Percentiles rank a stretch among this genome's conserved stretches.
phyloP scores from a whole-genome alignment of 2,888 invertebrate genomes.

The Agelastica alni region DNA sequence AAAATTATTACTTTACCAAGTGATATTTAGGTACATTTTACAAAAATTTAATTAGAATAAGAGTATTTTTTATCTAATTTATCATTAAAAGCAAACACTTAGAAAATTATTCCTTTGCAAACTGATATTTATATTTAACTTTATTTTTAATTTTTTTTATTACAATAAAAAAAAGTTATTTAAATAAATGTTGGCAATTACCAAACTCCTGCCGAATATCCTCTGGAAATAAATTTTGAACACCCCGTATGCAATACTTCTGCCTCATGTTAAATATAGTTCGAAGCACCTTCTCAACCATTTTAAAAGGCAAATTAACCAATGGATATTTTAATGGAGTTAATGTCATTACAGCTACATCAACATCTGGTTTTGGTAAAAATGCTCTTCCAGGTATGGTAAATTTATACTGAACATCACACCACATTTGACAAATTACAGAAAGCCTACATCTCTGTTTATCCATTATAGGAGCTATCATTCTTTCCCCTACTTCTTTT shows the following conservation, averaged over 20 bases:
- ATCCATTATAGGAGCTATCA: slow-evolving; percentile 73
- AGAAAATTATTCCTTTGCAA: too few species aligned
- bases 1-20: too few species aligned
- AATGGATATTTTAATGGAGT: slow-evolving; percentile 77
- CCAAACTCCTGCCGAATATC: slow-evolving; percentile 68
- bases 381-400: slow-evolving; percentile 88
- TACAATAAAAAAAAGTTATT: too few species aligned
- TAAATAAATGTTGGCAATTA: too few species aligned
- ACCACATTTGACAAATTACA: slow-evolving; percentile 94
- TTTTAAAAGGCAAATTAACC: slow-evolving; percentile 72
- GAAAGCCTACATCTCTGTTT: slow-evolving; percentile 82
- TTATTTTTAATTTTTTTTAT: too few species aligned
- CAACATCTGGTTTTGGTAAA: slow-evolving; percentile 93
- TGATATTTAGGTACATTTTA: too few species aligned
- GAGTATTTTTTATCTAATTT: too few species aligned
- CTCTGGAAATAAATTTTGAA: slow-evolving; percentile 76
- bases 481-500: slow-evolving; percentile 93
- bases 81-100: too few species aligned
- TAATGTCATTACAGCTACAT: slow-evolving; percentile 92
- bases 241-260: slow-evolving; percentile 76
- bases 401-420: slow-evolving; percentile 80
- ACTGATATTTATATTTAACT: too few species aligned
- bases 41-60: too few species aligned
- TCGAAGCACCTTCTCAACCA: slow-evolving; percentile 88
- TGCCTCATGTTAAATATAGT: slow-evolving; percentile 87